Evolutionary conservation across 2,888 invertebrate species (phyloP), one percentile per base, ranked within the genome.

Genomic region (Epinotia brunnichana): DNA sequence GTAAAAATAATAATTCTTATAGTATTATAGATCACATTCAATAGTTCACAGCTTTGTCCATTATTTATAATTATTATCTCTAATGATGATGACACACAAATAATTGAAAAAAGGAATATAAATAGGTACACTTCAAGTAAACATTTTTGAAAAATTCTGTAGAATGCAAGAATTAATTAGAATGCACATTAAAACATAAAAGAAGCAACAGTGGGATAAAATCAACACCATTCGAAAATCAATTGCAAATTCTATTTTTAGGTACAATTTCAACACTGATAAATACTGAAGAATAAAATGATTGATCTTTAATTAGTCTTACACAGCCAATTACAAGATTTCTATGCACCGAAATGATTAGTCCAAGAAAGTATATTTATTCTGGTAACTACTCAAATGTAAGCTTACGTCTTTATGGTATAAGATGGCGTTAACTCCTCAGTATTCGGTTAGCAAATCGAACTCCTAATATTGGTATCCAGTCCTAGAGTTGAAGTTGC

Each of bases 401-500:
- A 2, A 44, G 13, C 41, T 41, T 15, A 44, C 13, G n/a, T n/a
- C n/a, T 13, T n/a, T n/a, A 2, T 13, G 21, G 17, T 13, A 21
- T 54, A 13, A 11, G 21, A 13, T 29, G 15, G 51, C 17, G 17
- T 53, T 10, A 53, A 63, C 51, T 53, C 35, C 9, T 64, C 64
- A 54, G 64, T 64, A 44, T 57, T 15, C n/a, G 13, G 17, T 10
- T 56, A n/a, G 41, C n/a, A 44, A 56, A 19, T 63, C 48, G 70
- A 70, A 54, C 39, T 70, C 74, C 85, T 90, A 93, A 76, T 93
- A 93, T 74, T 82, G 85, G 88, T 93, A 93, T 44, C 93, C 93
- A 70, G 91, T 82, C 77, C 90, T 91, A 17, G 91, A 77, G 85
- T 91, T 92, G 88, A 87, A 93, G 87, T 90, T 93, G 2, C 92